phyloP scores from a whole-genome alignment of 1,140 invertebrate species.

The Tetraneura akinire region DNA sequence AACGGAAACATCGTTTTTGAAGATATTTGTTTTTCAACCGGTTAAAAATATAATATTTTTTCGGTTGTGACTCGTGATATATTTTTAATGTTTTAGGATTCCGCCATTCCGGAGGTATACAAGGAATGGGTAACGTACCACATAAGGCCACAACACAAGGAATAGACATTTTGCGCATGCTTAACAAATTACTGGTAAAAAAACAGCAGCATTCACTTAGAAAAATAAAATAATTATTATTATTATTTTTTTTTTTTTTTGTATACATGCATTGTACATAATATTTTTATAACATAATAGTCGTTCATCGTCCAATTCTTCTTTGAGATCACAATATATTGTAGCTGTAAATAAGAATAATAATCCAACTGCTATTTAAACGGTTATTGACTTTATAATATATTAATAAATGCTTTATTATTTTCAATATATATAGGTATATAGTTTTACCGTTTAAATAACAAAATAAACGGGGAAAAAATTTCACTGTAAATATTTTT shows the following conservation, averaged over 20 bases:
- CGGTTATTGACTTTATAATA: background rate
- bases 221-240: too few relatives aligned
- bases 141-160: background rate
- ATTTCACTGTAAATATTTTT: background rate
- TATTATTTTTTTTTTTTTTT: conserved; percentile 18
- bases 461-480: background rate
- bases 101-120: too few relatives aligned
- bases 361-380: conserved; percentile 14
- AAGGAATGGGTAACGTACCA: too few relatives aligned
- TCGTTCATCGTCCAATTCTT: background rate
- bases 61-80: too few relatives aligned
- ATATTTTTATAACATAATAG: background rate
- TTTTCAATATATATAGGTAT: background rate
- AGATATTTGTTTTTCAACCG: too few relatives aligned
- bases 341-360: conserved; percentile 30
- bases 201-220: background rate
- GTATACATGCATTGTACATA: conserved; percentile 46
- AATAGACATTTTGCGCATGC: conserved; percentile 27
- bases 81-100: too few relatives aligned
- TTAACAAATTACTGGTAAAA: conserved; percentile 22
- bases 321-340: background rate
- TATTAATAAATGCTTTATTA: too few relatives aligned
- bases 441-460: conserved; percentile 10
- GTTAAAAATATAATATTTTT: too few relatives aligned
- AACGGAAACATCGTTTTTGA: too few relatives aligned